Evolutionary conservation across 2,797 vertebrate species (phyloP).

Genomic region (Parauchenoglanis ngamensis): DNA sequence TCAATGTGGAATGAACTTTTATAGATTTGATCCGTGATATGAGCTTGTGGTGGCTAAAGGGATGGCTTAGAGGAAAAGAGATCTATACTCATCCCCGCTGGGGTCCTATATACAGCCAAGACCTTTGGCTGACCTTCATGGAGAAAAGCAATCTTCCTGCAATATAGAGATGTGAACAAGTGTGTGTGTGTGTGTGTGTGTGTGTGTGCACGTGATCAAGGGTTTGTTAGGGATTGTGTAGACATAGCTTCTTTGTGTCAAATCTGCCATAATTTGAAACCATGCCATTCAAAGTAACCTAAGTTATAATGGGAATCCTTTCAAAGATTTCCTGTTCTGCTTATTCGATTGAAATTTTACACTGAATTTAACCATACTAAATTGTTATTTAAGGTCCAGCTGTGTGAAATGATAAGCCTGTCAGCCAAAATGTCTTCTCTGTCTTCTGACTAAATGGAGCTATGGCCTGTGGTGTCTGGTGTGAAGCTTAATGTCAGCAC

Average conservation of each 20-base stretch:
- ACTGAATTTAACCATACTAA: not conserved
- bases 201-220: constrained; percentile 6
- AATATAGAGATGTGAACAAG: constrained; percentile 62
- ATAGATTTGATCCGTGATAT: constrained; percentile 51
- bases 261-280: not conserved
- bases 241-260: not conserved
- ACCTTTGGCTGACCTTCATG: constrained; percentile 74
- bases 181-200: constrained; percentile 42
- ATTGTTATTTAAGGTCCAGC: constrained; percentile 1
- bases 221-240: not conserved
- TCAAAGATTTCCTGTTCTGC: not conserved
- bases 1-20: constrained; percentile 47
- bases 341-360: constrained; percentile 1
- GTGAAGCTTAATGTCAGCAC: constrained; percentile 34
- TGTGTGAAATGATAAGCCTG: constrained; percentile 19
- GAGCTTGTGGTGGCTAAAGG: constrained; percentile 51
- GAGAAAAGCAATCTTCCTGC: constrained; percentile 71
- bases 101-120: constrained; percentile 39
- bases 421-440: constrained; percentile 19
- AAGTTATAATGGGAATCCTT: not conserved
- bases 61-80: constrained; percentile 41
- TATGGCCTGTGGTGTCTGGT: constrained; percentile 28
- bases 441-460: constrained; percentile 3
- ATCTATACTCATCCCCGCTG: constrained; percentile 39
- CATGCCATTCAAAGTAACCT: not conserved